phyloP scores from a whole-genome alignment of 2,888 invertebrate species.

The Drosophila niveifrons region DNA sequence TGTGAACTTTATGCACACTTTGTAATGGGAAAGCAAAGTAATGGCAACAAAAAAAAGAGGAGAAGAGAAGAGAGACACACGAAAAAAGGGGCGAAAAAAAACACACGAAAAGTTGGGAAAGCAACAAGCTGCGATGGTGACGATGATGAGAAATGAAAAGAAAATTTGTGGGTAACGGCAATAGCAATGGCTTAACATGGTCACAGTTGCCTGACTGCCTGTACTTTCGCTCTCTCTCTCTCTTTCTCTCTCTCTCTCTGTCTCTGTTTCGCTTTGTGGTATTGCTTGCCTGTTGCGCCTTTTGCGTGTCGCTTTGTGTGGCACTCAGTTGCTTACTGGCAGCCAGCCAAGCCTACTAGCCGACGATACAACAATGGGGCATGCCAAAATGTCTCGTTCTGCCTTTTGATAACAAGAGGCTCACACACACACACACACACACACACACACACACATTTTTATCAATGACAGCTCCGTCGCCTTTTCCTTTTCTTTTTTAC shows the following conservation, averaged over 20 bases:
- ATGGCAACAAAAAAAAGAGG: conserved; percentile 8
- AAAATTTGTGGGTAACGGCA: conserved; percentile 42
- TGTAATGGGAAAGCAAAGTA: neutral
- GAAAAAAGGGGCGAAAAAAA: conserved; percentile 6
- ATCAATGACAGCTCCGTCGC: conserved; percentile 18
- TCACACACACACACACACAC: conserved; percentile 6
- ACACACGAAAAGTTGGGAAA: conserved; percentile 70
- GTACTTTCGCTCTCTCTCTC: conserved; percentile 3
- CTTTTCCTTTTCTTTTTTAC: neutral
- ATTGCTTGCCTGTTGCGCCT: conserved; percentile 73
- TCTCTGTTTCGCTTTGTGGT: conserved; percentile 15
- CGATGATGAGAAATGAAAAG: conserved; percentile 54
- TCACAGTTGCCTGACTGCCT: conserved; percentile 47
- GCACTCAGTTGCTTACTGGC: conserved; percentile 62
- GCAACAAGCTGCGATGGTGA: conserved; percentile 76
- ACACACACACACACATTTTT: conserved; percentile 1
- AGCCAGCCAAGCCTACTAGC: conserved; percentile 15
- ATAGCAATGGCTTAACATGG: conserved; percentile 28
- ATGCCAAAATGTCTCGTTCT: conserved; percentile 73
- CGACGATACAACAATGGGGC: conserved; percentile 57
- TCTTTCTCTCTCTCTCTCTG: neutral
- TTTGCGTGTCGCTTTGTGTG: conserved; percentile 71
- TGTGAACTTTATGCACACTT: neutral
- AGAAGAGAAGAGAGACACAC: conserved; percentile 11
- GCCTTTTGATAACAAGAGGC: conserved; percentile 68